Percentiles rank a stretch among this genome's conserved stretches.
These are phyloP conservation scores for Dermolepida albohirtum DNA, from an alignment of 2,888 invertebrate species.

Conservation along the genomic window DNA sequence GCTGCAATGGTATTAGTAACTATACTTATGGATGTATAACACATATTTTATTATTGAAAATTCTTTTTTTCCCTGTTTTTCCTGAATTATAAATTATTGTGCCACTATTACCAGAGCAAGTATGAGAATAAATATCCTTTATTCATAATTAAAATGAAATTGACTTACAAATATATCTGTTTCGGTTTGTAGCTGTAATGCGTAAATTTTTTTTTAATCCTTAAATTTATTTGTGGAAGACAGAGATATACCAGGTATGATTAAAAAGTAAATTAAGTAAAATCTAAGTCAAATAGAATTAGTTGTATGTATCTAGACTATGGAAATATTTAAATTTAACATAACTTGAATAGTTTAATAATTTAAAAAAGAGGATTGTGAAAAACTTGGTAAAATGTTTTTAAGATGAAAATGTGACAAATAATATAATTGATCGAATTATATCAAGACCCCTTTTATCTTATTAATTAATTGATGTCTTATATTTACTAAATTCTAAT, in stretches of 20 bases:
- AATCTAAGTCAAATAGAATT: constrained; percentile 40
- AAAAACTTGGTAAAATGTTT: constrained; percentile 59
- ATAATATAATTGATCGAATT: constrained; percentile 48
- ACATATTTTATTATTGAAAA: constrained; percentile 40
- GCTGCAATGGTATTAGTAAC: too few relatives aligned
- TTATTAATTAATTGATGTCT: constrained; percentile 58
- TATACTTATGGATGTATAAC: too few relatives aligned
- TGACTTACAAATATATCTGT: constrained; percentile 40
- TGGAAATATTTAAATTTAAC: constrained; percentile 57
- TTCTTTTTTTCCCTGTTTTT: constrained; percentile 38
- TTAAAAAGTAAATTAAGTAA: constrained; percentile 1
- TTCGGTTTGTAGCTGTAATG: constrained; percentile 21
- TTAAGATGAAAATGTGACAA: constrained; percentile 53
- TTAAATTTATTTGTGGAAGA: constrained; percentile 3
- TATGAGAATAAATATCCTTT: constrained; percentile 12
- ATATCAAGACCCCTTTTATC: constrained; percentile 53
- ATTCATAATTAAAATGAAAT: constrained; percentile 45
- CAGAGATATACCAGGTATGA: constrained; percentile 13
- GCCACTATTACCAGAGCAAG: constrained; percentile 1
- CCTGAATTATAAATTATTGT: constrained; percentile 51
- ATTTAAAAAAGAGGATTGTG: constrained; percentile 53
- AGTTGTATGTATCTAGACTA: constrained; percentile 45
- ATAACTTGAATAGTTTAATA: constrained; percentile 62
- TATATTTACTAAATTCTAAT: constrained; percentile 53
- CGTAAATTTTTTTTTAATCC: constrained; percentile 5